Evolutionary conservation across 2,113 vertebrate species (phyloP).

Genomic region (Heterotilapia buettikoferi): DNA sequence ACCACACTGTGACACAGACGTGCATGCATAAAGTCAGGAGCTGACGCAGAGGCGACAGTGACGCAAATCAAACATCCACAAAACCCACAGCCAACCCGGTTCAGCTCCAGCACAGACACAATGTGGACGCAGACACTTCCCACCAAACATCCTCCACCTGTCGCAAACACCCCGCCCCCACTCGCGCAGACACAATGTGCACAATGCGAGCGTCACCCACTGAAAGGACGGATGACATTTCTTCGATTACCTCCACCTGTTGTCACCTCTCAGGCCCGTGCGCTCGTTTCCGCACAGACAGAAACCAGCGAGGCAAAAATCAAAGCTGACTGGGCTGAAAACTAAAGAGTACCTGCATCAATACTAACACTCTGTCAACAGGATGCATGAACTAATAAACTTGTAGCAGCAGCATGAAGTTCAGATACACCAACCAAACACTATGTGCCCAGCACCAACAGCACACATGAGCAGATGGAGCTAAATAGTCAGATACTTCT

Average conservation of each 20-base stretch:
- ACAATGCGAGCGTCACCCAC: background rate
- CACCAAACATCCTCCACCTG: background rate
- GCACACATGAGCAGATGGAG: background rate
- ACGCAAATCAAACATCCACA: background rate
- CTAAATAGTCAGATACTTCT: background rate
- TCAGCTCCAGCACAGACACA: background rate
- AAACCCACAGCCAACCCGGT: background rate
- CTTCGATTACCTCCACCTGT: slow-evolving; percentile 63
- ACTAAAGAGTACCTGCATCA: background rate
- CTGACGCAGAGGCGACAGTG: background rate
- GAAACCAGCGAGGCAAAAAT: background rate
- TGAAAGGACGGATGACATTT: slow-evolving; percentile 23
- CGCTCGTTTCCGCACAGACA: background rate
- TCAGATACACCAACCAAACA: background rate
- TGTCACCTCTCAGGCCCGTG: slow-evolving; percentile 19
- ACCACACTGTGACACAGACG: background rate
- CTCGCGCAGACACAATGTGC: slow-evolving; percentile 30
- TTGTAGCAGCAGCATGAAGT: background rate
- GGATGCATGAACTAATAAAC: background rate
- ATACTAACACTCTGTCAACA: background rate
- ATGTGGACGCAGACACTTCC: background rate
- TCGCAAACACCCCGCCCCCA: background rate
- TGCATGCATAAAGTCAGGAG: fast-evolving
- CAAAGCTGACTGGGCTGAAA: background rate
- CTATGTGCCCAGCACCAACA: background rate